phyloP scores from a whole-genome alignment of 2,888 invertebrate genomes.

The Lypha dubia region DNA sequence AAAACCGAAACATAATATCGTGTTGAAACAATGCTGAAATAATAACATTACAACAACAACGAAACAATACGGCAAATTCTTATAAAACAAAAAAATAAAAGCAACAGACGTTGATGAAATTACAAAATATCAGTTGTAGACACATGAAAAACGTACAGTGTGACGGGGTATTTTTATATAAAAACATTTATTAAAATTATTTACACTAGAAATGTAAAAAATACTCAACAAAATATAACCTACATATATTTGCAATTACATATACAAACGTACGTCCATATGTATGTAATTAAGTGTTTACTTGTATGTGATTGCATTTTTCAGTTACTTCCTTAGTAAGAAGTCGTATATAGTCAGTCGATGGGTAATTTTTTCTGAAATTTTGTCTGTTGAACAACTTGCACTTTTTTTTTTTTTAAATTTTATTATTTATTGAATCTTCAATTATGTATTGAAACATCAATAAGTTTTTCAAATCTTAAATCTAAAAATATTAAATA shows the following conservation, averaged over 20 bases:
- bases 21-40: slow-evolving; percentile 50
- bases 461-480: too few relatives aligned
- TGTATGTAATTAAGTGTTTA: too few relatives aligned
- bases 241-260: background rate
- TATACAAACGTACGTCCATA: background rate
- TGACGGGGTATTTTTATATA: slow-evolving; percentile 54
- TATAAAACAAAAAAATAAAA: slow-evolving; percentile 17
- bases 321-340: too few relatives aligned
- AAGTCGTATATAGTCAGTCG: too few relatives aligned
- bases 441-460: too few relatives aligned
- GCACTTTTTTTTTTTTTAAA: too few relatives aligned
- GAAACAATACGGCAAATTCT: slow-evolving; percentile 3
- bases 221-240: background rate
- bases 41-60: slow-evolving; percentile 36
- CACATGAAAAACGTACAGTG: slow-evolving; percentile 36
- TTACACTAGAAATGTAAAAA: background rate
- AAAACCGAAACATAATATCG: slow-evolving; percentile 16
- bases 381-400: too few relatives aligned
- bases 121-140: slow-evolving; percentile 64
- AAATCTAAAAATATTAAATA: too few relatives aligned
- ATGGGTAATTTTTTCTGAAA: too few relatives aligned
- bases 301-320: too few relatives aligned
- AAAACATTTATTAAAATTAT: slow-evolving; percentile 50
- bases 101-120: slow-evolving; percentile 67
- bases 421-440: too few relatives aligned